phyloP scores from a whole-genome alignment of 2,113 vertebrate genomes.

The Porphyrio hochstetteri region DNA sequence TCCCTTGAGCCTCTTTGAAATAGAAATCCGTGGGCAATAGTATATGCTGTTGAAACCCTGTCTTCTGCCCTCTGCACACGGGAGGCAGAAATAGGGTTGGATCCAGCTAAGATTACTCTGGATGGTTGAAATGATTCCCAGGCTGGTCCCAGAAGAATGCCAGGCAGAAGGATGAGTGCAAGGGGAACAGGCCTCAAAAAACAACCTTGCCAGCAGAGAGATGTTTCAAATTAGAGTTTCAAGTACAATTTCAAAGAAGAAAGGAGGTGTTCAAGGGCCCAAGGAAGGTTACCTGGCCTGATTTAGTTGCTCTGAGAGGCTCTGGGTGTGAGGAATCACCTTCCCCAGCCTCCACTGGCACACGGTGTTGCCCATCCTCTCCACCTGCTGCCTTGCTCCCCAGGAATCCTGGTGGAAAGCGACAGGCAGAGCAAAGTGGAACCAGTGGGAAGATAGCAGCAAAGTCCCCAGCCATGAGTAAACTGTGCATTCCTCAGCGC shows the following conservation, averaged over 20 bases:
- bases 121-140: not conserved
- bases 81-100: not conserved
- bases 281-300: not conserved
- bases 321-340: not conserved
- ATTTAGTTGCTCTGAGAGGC: not conserved
- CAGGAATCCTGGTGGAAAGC: not conserved
- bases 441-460: not conserved
- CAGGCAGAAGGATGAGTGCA: not conserved
- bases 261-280: not conserved
- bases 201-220: not conserved
- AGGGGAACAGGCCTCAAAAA: not conserved
- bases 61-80: not conserved
- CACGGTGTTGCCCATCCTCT: not conserved
- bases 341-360: not conserved
- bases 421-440: not conserved
- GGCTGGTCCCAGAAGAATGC: not conserved
- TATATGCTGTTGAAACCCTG: not conserved
- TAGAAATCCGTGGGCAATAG: not conserved
- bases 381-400: not conserved
- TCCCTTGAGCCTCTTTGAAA: not conserved
- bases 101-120: not conserved
- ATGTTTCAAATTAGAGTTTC: not conserved
- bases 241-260: not conserved
- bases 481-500: not conserved
- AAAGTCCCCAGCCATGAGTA: not conserved